Evolutionary conservation across 2,888 invertebrate genomes (phyloP).

Genomic region (Napeogenes inachia): DNA sequence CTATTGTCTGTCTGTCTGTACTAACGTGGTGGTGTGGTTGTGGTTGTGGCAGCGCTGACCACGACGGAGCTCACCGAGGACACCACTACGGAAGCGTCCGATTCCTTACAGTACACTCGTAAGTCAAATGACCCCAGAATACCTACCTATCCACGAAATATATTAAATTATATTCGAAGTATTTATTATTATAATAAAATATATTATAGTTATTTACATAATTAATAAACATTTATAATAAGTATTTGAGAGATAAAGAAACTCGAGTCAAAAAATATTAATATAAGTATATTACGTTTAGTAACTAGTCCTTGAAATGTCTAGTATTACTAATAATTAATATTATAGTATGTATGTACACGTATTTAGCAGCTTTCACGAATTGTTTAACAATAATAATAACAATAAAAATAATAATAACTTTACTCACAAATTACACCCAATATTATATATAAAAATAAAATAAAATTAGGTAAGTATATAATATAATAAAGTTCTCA

Average conservation of each 20-base stretch:
- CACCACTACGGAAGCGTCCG: constrained; percentile 43
- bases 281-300: background rate
- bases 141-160: background rate
- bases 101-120: constrained; percentile 27
- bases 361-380: constrained; percentile 5
- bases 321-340: background rate
- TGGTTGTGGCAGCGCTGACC: constrained; percentile 49
- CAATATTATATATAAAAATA: background rate
- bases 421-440: no score
- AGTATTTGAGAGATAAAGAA: background rate
- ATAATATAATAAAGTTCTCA: no score
- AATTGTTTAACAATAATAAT: no score
- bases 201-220: background rate
- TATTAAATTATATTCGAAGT: background rate
- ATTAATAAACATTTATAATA: background rate
- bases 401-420: no score
- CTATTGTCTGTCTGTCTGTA: constrained; percentile 40
- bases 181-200: background rate
- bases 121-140: constrained; percentile 23
- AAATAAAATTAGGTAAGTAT: no score
- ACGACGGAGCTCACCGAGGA: constrained; percentile 44
- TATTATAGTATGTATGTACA: background rate
- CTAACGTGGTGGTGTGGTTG: constrained; percentile 44
- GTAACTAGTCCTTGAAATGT: background rate
- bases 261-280: background rate